phyloP scores from a whole-genome alignment of 1,140 invertebrate genomes.

The Dendrolimus punctatus region DNA sequence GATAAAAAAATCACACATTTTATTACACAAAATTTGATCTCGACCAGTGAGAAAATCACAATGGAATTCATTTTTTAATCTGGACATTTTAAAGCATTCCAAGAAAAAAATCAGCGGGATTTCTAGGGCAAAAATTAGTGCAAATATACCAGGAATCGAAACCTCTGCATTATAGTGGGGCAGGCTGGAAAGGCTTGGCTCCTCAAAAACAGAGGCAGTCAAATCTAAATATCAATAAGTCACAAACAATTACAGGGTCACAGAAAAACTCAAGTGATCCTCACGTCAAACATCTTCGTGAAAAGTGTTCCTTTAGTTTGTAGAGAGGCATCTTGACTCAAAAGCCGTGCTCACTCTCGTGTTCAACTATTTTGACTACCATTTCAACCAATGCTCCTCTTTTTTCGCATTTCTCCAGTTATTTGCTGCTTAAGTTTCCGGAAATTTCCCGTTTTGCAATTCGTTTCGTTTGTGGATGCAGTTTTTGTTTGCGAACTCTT shows the following conservation, averaged over 20 bases:
- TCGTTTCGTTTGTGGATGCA: no score
- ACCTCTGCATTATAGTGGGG: no score
- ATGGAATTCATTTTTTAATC: no score
- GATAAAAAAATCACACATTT: no score
- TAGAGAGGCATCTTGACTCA: slow-evolving; percentile 56
- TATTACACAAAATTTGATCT: no score
- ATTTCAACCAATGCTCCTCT: slow-evolving; percentile 11
- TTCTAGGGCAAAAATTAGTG: no score
- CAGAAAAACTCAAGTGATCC: slow-evolving; percentile 33
- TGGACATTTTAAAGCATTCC: no score
- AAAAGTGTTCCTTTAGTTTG: slow-evolving; percentile 55
- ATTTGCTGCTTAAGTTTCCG: not conserved
- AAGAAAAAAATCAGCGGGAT: no score
- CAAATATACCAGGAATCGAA: no score
- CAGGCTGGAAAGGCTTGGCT: no score
- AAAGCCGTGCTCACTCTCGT: slow-evolving; percentile 49
- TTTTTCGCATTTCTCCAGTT: slow-evolving; percentile 1
- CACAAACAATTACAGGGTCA: slow-evolving; percentile 8
- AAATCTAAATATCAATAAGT: slow-evolving; percentile 4
- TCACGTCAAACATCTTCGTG: slow-evolving; percentile 51
- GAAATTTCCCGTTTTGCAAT: not conserved
- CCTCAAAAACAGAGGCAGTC: slow-evolving; percentile 2
- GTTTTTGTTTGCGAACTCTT: no score
- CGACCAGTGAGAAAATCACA: no score
- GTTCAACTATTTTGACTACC: slow-evolving; percentile 44